Base-by-base conservation (phyloP, 2,113 vertebrate species). In the Pogonocichla stellata region DNA sequence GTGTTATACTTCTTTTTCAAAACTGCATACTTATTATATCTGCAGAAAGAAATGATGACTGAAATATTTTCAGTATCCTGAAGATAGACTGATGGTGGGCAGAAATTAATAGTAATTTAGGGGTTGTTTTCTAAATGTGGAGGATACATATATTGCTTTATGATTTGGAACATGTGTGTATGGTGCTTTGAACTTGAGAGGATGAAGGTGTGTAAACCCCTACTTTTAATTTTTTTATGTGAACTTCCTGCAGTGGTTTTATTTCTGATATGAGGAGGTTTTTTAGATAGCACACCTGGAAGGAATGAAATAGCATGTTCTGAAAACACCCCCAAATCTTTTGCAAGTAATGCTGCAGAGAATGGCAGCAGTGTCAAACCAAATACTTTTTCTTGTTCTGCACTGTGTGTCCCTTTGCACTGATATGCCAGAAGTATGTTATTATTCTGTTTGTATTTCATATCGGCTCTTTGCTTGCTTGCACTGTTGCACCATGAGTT, bases 1-100 rank as follows among this genome's bases (percentile, higher is more conserved):
- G 5, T 64, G 24, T 77, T 91, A 47, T 93, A 85, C 31, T 69
- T 60, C 69, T 14, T 75, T 95, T 95, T 62, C 33, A 36, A 93
- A 64, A 60, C 79, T 33, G 66, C 62, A 45, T 24, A 28, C 25
- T 60, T 89, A 20, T 20, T 53, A 5, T 61, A 29, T 87, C 84
- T 91, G 19, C 14, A 26, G n/a, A 25, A 50, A 56, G 40, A 70
- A 86, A 65, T 81, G 22, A 67, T 43, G 34, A 36, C 10, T 81
- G 43, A 82, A 90, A 19, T 80, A 8, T 72, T 90, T 90, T 43
- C 51, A 8, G 2, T 84, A 58, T 51, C 38, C 82, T 60, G 29
- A 74, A 48, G 54, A 77, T 70, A 74, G 38, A 43, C 25, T 47
- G 20, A n/a, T 86, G 22, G 3, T 70, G 19, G 51, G 19, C 61